Percentiles rank a stretch among this genome's conserved stretches.
These are phyloP conservation scores for Protobothrops flavoviridis DNA, from an alignment of 2,113 vertebrate species.

Conservation along the genomic window DNA sequence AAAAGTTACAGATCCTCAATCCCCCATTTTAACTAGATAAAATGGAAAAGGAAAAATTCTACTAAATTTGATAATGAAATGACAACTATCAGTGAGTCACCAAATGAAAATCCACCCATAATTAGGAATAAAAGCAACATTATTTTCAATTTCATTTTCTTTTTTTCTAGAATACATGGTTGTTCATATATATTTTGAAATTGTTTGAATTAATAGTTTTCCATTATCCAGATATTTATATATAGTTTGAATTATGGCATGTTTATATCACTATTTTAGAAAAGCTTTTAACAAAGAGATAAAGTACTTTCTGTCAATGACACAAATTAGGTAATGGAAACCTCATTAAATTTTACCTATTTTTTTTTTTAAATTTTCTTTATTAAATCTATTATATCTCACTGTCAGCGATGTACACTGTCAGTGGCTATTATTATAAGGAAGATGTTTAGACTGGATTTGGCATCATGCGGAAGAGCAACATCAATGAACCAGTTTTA, in stretches of 20 bases:
- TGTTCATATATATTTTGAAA: not conserved
- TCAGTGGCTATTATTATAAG: not conserved
- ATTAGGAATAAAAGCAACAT: not conserved
- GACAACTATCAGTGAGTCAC: not conserved
- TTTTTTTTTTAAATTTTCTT: not conserved
- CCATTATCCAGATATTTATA: not conserved
- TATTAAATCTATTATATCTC: not conserved
- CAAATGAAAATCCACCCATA: not conserved
- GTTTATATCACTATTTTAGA: not conserved
- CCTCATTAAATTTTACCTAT: not conserved
- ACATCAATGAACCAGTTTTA: not conserved
- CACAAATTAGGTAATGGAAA: not conserved
- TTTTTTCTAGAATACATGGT: not conserved
- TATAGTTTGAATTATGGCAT: not conserved
- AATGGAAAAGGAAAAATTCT: not conserved
- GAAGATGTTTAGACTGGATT: not conserved
- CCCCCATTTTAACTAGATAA: not conserved
- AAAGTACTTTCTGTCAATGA: not conserved
- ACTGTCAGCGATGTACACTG: not conserved
- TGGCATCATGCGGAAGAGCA: not conserved
- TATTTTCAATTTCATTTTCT: not conserved
- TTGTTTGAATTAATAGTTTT: not conserved
- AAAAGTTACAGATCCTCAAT: not conserved
- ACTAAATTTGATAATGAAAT: not conserved
- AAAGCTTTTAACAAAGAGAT: not conserved